Percentiles rank a stretch among this genome's conserved stretches.
Evolutionary conservation across 2,797 vertebrate species (phyloP).

Genomic region (Pipistrellus pipistrellus): DNA sequence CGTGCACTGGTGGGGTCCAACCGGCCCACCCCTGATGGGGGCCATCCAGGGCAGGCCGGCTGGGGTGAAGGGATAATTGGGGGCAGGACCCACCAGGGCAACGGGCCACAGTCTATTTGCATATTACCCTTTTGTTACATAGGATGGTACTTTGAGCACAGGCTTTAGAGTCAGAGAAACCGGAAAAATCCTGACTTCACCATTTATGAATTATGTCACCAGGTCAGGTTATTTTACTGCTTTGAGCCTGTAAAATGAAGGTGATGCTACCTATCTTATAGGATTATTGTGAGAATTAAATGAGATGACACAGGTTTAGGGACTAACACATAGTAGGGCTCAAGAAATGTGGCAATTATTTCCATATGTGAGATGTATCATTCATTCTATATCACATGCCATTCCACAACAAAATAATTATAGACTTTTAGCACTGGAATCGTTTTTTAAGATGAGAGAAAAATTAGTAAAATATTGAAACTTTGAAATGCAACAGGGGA

Average conservation of each 20-base stretch:
- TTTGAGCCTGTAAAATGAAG: neutral
- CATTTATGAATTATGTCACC: neutral
- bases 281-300: neutral
- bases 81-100: no score
- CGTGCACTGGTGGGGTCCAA: no score
- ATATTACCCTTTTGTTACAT: no score
- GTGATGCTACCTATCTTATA: neutral
- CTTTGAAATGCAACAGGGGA: neutral
- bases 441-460: conserved; percentile 9
- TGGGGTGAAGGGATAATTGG: no score
- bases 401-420: neutral
- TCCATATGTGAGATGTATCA: neutral
- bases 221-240: neutral
- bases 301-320: neutral
- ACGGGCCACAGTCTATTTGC: no score
- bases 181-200: neutral
- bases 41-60: no score
- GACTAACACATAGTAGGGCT: neutral
- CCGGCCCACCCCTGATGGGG: no score
- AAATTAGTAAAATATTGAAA: neutral
- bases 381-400: neutral
- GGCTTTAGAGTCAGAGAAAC: conserved; percentile 5
- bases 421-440: neutral
- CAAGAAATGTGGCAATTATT: neutral
- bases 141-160: neutral